A percentile compares a stretch with the other conserved stretches of the same genome.
Conservation (phyloP, 2,888 invertebrate species). For the Gasteruption jaculator region DNA sequence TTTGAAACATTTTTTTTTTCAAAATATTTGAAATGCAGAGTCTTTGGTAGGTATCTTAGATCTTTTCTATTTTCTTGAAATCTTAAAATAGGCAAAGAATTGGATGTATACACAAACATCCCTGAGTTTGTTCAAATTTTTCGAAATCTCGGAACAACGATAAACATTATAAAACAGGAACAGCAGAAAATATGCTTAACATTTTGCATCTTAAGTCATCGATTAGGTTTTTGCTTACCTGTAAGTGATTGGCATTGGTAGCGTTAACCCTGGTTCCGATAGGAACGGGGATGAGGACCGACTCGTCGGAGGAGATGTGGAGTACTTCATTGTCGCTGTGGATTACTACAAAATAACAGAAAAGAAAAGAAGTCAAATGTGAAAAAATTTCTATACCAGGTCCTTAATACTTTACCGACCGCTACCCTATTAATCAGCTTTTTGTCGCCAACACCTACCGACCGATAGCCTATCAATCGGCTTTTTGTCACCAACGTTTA, state of each 20-base stretch:
- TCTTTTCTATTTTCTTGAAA: no score
- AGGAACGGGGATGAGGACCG: constrained; percentile 47
- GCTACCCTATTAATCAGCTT: no score
- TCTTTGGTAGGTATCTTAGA: no score
- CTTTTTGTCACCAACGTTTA: no score
- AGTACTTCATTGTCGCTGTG: constrained; percentile 56
- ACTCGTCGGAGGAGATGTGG: constrained; percentile 60
- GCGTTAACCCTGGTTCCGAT: constrained; percentile 55
- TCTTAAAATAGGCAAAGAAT: no score
- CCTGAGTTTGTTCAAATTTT: not conserved
- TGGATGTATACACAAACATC: constrained; percentile 9
- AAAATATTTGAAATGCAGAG: no score
- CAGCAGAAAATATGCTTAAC: not conserved
- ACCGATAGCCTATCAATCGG: no score
- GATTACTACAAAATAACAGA: constrained; percentile 3
- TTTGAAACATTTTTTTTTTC: no score
- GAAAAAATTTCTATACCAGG: no score
- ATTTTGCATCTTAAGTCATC: no score
- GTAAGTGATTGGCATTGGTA: constrained; percentile 62
- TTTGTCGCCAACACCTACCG: no score
- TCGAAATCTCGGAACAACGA: not conserved
- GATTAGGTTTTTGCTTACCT: constrained; percentile 30
- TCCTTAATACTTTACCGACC: no score
- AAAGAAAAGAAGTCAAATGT: constrained; percentile 14
- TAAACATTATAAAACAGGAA: not conserved